phyloP scores from a whole-genome alignment of 2,888 invertebrate species.

The Pachycephus smyrnensis region DNA sequence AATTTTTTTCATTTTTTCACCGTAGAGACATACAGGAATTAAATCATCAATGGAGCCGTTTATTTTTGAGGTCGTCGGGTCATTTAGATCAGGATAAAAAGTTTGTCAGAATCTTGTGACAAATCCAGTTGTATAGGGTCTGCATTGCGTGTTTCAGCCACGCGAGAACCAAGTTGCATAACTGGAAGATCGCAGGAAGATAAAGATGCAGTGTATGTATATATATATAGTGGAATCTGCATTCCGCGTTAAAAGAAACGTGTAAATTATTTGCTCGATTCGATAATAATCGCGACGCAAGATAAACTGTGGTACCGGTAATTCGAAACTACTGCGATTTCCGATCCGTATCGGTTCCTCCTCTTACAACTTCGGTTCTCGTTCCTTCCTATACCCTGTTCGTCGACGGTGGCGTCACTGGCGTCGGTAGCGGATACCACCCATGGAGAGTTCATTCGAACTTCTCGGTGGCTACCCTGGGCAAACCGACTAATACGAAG shows the following conservation, averaged over 20 bases:
- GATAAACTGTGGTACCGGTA: background rate
- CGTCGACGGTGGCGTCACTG: background rate
- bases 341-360: background rate
- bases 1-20: background rate
- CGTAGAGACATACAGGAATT: background rate
- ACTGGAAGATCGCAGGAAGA: background rate
- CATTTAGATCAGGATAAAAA: too few relatives aligned
- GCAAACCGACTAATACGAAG: background rate
- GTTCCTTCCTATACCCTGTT: background rate
- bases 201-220: background rate
- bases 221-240: background rate
- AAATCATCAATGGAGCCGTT: background rate
- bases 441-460: background rate
- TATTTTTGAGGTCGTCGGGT: too few relatives aligned
- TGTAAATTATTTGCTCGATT: background rate
- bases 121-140: background rate
- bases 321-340: background rate
- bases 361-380: background rate
- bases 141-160: background rate
- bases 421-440: background rate
- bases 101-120: background rate
- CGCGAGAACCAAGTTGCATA: background rate
- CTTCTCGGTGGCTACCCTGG: background rate
- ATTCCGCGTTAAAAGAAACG: background rate
- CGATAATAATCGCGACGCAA: background rate